Percentiles rank a stretch among this genome's conserved stretches.
Conservation (phyloP, 2,888 invertebrate species). For the Gastracanthus pulcherrimus region DNA sequence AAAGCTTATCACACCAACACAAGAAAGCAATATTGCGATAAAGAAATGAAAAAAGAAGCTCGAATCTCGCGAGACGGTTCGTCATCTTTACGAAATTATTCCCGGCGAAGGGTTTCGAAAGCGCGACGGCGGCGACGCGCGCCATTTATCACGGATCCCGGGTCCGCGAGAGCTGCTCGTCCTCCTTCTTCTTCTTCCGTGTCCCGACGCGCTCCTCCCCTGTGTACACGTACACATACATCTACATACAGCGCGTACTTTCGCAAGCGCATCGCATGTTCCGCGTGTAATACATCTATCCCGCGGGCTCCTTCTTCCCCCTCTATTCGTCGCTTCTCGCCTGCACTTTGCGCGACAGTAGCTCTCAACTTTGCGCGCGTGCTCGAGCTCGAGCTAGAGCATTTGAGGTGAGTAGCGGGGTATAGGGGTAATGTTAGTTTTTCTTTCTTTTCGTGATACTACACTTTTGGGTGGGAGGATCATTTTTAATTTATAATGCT, state of each 20-base stretch:
- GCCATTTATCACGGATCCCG: background rate
- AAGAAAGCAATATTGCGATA: no score
- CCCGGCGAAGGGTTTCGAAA: background rate
- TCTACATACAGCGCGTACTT: background rate
- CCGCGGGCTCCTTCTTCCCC: background rate
- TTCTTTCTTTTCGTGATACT: no score
- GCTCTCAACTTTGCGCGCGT: no score
- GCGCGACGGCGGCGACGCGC: background rate
- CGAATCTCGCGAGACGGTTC: background rate
- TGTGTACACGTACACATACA: background rate
- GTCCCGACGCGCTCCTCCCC: no score
- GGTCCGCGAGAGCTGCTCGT: no score
- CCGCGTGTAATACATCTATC: background rate
- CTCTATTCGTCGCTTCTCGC: conserved; percentile 1
- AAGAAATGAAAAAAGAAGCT: background rate
- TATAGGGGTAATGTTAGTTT: no score
- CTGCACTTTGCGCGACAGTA: background rate
- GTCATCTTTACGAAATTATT: background rate
- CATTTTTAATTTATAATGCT: no score
- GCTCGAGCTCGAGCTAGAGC: no score
- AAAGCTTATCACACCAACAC: no score
- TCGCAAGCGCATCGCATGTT: background rate
- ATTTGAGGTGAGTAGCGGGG: no score
- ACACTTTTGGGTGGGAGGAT: no score
- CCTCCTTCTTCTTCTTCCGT: no score